These are phyloP conservation scores for Bactericera cockerelli DNA, from an alignment of 1,140 invertebrate species.

Conservation along the genomic window DNA sequence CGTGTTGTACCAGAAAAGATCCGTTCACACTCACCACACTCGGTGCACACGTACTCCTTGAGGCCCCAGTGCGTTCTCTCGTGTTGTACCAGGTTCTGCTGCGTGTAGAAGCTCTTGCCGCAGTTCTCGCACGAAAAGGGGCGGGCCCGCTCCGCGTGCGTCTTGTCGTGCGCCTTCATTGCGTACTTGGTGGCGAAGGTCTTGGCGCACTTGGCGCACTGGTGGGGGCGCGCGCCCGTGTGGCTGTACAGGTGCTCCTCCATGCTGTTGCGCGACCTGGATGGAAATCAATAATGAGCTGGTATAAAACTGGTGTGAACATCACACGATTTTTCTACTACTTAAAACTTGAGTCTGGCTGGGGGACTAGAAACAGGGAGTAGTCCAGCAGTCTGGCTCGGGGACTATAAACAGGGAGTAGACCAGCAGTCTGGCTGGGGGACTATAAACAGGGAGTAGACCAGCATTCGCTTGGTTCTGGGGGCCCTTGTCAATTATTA, in stretches of 20 bases:
- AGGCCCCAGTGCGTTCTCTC: slow-evolving; percentile 49
- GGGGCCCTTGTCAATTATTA: too few relatives aligned
- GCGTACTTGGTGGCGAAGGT: slow-evolving; percentile 63
- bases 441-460: too few relatives aligned
- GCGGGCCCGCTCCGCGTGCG: slow-evolving; percentile 47
- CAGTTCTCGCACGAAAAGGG: slow-evolving; percentile 50
- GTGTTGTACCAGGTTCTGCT: slow-evolving; percentile 56
- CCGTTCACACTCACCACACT: slow-evolving; percentile 40
- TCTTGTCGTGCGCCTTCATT: slow-evolving; percentile 55
- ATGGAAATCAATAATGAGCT: slow-evolving; percentile 16
- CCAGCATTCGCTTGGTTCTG: too few relatives aligned
- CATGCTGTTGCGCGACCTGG: slow-evolving; percentile 44
- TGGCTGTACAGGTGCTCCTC: slow-evolving; percentile 55
- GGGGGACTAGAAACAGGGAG: too few relatives aligned
- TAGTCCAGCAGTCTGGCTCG: too few relatives aligned
- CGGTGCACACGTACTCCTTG: slow-evolving; percentile 52
- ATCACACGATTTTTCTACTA: too few relatives aligned
- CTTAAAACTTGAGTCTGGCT: too few relatives aligned
- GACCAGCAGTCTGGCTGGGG: too few relatives aligned
- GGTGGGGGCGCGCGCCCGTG: slow-evolving; percentile 46
- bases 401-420: too few relatives aligned
- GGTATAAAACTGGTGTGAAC: too few relatives aligned
- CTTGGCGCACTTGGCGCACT: slow-evolving; percentile 47
- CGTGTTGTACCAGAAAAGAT: too few relatives aligned
- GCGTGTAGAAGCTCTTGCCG: slow-evolving; percentile 53